A percentile compares a stretch with the other conserved stretches of the same genome.
Evolutionary conservation across 2,113 vertebrate genomes (phyloP).

Genomic region (Typhlomys cinereus): DNA sequence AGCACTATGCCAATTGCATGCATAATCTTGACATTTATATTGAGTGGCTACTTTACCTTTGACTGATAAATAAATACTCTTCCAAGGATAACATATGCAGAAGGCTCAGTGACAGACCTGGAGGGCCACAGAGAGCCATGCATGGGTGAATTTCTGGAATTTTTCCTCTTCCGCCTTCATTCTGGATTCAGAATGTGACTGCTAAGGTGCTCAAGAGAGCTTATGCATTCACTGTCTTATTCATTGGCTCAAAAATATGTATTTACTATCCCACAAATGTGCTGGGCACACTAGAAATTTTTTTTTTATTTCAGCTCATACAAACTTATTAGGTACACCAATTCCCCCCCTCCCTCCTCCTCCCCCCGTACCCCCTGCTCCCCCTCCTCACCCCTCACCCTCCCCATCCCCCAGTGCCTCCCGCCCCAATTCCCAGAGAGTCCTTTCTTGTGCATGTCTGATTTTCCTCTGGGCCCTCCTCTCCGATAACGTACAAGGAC

Average conservation of each 20-base stretch:
- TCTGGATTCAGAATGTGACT: neutral
- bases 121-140: rapidly evolving
- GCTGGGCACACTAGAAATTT: neutral
- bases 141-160: neutral
- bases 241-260: neutral
- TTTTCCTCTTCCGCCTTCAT: neutral
- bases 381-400: no score
- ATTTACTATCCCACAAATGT: neutral
- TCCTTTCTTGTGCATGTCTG: no score
- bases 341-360: no score
- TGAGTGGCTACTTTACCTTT: neutral
- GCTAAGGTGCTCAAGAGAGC: neutral
- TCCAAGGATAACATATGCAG: neutral
- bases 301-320: no score
- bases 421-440: no score
- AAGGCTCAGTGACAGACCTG: neutral
- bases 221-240: neutral
- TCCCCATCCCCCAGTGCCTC: no score
- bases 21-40: neutral
- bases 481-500: no score
- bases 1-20: neutral
- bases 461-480: no score
- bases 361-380: no score
- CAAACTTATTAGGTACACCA: no score
- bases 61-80: neutral